Evolutionary conservation across 2,888 invertebrate species (phyloP), one percentile per base, ranked within the genome.

Genomic region (Nomada goodeniana): DNA sequence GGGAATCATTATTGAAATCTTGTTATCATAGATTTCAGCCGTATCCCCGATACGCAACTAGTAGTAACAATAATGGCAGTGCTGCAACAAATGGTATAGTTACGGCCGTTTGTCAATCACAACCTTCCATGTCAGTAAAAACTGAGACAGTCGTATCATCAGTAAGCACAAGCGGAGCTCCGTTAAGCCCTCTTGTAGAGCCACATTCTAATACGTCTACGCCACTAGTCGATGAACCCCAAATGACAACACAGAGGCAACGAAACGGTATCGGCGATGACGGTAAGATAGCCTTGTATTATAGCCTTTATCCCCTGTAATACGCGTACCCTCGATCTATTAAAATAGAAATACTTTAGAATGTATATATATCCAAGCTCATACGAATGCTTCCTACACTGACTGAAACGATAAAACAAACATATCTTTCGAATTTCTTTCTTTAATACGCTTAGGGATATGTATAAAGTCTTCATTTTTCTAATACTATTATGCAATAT

Each of bases 161-260:
- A 23, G 93, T 92, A 60, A 93, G 92, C 73, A 92, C 93, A 53
- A 92, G 92, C 29, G 93, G 93, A 78, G 94, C 96, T 73, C 95
- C 96, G 65, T 94, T 95, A 89, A 95, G 95, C 88, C 95, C 95
- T 47, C 90, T 92, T 44, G 90, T 92, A 76, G 96, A 96, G 93
- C 95, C 96, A 64, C 96, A 96, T 94, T 96, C 96, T 78, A 95
- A 96, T 92, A 95, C 95, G 7, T 96, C 96, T 86, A 96, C 96
- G 79, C 96, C 96, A 81, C 94, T 96, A 80, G 96, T 95, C 69
- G 95, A 96, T 91, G 96, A 96, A 91, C 93, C 92, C 0, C 92
- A 91, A 84, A 91, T 93, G 89, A 90, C 91, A 47, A 92, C 90
- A 68, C 92, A 93, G 68, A 89, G 93, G 69, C 93, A 93, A 77